Conservation (phyloP, 2,888 invertebrate genomes). For the Pachycephus smyrnensis region DNA sequence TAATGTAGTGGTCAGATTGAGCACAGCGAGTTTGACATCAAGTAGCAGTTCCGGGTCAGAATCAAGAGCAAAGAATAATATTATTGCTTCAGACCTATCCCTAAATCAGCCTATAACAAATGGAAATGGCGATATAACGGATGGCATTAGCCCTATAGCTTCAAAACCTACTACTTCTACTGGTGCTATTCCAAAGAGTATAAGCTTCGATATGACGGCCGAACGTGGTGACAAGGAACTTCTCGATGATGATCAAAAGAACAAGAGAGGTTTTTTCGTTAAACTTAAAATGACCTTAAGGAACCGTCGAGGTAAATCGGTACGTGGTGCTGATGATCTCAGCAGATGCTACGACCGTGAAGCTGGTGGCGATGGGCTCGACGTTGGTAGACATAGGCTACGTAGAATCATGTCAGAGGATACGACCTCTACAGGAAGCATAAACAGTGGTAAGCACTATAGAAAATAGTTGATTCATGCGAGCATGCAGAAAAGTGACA, state of each 20-base stretch:
- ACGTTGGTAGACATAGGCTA: slow-evolving; percentile 52
- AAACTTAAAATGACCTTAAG: slow-evolving; percentile 79
- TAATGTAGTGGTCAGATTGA: slow-evolving; percentile 67
- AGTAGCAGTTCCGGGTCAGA: slow-evolving; percentile 69
- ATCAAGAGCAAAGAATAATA: slow-evolving; percentile 52
- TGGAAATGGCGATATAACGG: slow-evolving; percentile 46
- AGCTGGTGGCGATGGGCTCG: slow-evolving; percentile 44
- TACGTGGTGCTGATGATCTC: slow-evolving; percentile 65
- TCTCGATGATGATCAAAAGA: slow-evolving; percentile 71
- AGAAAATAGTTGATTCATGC: background rate
- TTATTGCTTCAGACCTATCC: slow-evolving; percentile 43
- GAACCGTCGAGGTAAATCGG: slow-evolving; percentile 72
- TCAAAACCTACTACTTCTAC: slow-evolving; percentile 73
- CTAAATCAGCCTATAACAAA: slow-evolving; percentile 40
- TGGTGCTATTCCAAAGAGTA: slow-evolving; percentile 91
- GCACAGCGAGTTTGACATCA: slow-evolving; percentile 72
- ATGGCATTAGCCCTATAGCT: slow-evolving; percentile 33
- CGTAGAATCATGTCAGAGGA: slow-evolving; percentile 66
- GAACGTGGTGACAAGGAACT: slow-evolving; percentile 79
- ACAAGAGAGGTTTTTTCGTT: slow-evolving; percentile 78
- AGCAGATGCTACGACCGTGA: slow-evolving; percentile 60
- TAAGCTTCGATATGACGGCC: slow-evolving; percentile 91
- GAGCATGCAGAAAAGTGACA: background rate
- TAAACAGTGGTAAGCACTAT: slow-evolving; percentile 47
- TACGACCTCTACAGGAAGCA: slow-evolving; percentile 49